These are phyloP conservation scores for Notarius quadriscutis DNA, from an alignment of 2,113 vertebrate species.

Conservation along the genomic window DNA sequence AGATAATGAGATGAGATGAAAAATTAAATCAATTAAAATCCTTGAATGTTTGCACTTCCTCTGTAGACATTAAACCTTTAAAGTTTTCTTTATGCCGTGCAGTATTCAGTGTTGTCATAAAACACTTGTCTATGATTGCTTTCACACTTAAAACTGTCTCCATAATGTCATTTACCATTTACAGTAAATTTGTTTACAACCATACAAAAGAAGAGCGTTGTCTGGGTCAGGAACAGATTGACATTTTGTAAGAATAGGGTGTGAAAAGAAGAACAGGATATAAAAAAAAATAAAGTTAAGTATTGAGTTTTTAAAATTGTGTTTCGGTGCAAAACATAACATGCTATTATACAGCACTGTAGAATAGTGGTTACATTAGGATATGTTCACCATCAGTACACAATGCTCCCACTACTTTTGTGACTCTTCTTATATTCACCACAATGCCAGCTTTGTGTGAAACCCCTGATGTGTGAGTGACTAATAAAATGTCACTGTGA, in stretches of 20 bases:
- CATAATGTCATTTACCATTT: neutral
- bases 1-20: neutral
- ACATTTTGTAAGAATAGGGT: neutral
- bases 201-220: neutral
- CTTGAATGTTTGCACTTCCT: neutral
- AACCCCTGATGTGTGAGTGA: slow-evolving; percentile 13
- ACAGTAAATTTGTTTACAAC: no score
- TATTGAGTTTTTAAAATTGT: neutral
- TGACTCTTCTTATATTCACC: neutral
- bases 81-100: neutral
- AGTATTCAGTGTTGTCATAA: neutral
- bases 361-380: neutral
- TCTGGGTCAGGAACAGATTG: neutral
- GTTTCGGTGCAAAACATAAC: neutral
- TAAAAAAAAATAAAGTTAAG: neutral
- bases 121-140: neutral
- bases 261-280: neutral
- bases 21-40: neutral
- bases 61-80: neutral
- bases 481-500: slow-evolving; percentile 53
- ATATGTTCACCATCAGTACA: neutral
- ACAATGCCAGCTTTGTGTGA: neutral
- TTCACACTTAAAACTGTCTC: neutral
- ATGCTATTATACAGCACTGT: neutral
- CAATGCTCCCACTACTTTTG: neutral